A percentile compares a stretch with the other conserved stretches of the same genome.
These are phyloP conservation scores for Allacma fusca DNA, from an alignment of 2,888 invertebrate species.

Conservation along the genomic window DNA sequence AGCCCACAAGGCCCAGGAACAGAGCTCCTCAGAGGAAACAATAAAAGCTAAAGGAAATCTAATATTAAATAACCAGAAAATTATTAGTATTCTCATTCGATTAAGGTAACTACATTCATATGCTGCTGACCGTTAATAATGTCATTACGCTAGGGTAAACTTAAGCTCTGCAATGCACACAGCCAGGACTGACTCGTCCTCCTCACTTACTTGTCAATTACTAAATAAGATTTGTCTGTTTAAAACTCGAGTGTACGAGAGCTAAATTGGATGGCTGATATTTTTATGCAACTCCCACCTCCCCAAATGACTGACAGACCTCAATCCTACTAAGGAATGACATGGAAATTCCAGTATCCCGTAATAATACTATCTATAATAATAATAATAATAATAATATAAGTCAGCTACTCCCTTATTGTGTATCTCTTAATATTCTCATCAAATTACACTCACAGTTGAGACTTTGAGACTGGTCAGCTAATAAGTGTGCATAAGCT, in stretches of 20 bases:
- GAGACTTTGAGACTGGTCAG: no score
- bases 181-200: not conserved
- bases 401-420: no score
- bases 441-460: not conserved
- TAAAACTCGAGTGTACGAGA: not conserved
- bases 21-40: not conserved
- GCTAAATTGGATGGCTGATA: constrained; percentile 19
- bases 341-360: not conserved
- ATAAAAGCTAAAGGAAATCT: not conserved
- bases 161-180: not conserved
- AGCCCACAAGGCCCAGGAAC: no score
- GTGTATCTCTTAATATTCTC: not conserved
- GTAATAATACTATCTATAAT: not conserved
- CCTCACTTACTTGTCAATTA: constrained; percentile 26
- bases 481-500: no score
- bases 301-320: constrained; percentile 4
- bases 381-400: no score
- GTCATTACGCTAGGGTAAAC: constrained; percentile 18
- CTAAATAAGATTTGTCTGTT: constrained; percentile 31
- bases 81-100: constrained; percentile 7
- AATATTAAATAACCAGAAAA: constrained; percentile 1
- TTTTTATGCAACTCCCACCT: constrained; percentile 11
- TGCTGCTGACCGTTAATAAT: constrained; percentile 24
- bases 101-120: not conserved
- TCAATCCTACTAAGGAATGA: constrained; percentile 6